phyloP scores from a whole-genome alignment of 2,888 invertebrate species.

The Prosopocoilus inquinatus region DNA sequence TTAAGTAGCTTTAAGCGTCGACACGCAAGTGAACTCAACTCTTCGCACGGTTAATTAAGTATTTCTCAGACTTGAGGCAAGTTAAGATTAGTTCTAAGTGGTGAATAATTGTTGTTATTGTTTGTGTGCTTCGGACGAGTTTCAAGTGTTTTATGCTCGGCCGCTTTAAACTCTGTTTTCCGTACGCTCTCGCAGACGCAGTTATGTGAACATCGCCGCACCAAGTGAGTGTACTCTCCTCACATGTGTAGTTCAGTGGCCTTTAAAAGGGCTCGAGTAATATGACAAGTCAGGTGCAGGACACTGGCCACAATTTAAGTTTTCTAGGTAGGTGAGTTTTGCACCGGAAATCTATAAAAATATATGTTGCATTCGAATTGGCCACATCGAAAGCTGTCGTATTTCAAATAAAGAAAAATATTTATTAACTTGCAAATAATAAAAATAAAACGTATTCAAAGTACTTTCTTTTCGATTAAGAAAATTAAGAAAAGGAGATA shows the following conservation, averaged over 20 bases:
- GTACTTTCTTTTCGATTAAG: too few species aligned
- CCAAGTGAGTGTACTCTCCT: background rate
- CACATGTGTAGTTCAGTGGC: slow-evolving; percentile 10
- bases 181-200: background rate
- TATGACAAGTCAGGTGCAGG: slow-evolving; percentile 10
- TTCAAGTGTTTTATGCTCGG: background rate
- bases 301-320: background rate
- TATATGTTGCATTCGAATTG: too few species aligned
- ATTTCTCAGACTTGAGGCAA: background rate
- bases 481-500: too few species aligned
- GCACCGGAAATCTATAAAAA: too few species aligned
- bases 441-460: too few species aligned
- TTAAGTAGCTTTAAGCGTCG: too few species aligned
- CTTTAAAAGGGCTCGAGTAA: slow-evolving; percentile 7
- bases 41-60: too few species aligned
- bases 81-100: background rate
- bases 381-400: too few species aligned
- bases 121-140: background rate
- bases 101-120: slow-evolving; percentile 4
- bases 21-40: too few species aligned
- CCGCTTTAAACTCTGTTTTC: background rate
- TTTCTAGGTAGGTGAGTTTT: slow-evolving; percentile 2
- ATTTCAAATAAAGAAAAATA: too few species aligned
- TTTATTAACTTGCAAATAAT: too few species aligned
- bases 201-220: slow-evolving; percentile 4